phyloP scores from a whole-genome alignment of 92 coral and sea anemone genomes.

The Actinernus sp. region DNA sequence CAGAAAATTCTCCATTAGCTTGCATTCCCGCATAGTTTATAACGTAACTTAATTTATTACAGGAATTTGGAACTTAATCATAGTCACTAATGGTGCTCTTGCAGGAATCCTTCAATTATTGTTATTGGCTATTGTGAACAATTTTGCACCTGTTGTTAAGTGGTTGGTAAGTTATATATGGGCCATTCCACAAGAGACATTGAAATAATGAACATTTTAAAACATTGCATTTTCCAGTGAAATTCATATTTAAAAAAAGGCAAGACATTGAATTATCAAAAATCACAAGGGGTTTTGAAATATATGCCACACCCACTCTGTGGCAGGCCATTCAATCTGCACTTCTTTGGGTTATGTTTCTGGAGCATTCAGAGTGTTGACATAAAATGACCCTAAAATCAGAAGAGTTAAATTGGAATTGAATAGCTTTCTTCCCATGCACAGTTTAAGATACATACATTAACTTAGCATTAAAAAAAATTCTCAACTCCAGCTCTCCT shows the following conservation, averaged over 20 bases:
- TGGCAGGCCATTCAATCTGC: background rate
- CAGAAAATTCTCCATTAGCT: background rate
- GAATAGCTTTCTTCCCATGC: background rate
- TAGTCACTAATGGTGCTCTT: too few relatives aligned
- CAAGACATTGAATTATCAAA: background rate
- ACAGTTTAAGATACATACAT: background rate
- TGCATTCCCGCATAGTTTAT: background rate
- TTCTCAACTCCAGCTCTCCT: background rate
- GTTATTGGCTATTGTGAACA: too few relatives aligned
- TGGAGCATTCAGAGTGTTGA: background rate
- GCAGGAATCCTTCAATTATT: too few relatives aligned
- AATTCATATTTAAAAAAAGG: background rate
- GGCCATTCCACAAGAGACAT: too few relatives aligned
- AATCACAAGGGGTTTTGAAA: background rate
- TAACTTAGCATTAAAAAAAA: background rate
- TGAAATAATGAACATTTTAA: too few relatives aligned
- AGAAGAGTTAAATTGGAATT: background rate
- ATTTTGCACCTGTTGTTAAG: too few relatives aligned
- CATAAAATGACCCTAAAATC: background rate
- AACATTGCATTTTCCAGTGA: too few relatives aligned
- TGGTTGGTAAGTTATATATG: too few relatives aligned
- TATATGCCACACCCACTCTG: constrained; percentile 1
- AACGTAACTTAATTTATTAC: too few relatives aligned
- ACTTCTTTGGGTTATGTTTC: background rate
- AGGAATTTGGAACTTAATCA: too few relatives aligned